Evolutionary conservation across 2,113 vertebrate genomes (phyloP), one percentile per base, ranked within the genome.

Genomic region (Calidris pygmaea): DNA sequence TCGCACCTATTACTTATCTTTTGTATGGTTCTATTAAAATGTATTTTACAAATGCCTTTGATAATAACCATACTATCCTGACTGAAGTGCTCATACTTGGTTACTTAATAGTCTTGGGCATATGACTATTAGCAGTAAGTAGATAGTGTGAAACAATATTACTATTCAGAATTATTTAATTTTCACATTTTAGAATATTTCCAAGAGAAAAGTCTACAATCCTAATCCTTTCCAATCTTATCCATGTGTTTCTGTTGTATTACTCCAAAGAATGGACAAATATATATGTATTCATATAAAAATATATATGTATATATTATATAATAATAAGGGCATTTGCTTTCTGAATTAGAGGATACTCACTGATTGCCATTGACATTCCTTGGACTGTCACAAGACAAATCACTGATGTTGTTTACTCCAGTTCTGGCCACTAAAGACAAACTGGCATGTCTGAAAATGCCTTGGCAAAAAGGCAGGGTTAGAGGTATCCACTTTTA

Each of bases 401-500:
- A 68, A 77, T 53, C 86, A 58, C 16, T 85, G 50, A 6, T 3
- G 62, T 29, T 94, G 82, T 93, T 95, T 90, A 78, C 67, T 86
- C 41, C n/a, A 59, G 22, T 55, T 76, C 47, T 89, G 89, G 53
- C 65, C 85, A 58, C 78, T 91, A 47, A 91, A 83, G 78, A 70
- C 85, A 82, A 92, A 82, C 2, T 53, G 63, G 66, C 37, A 72
- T 26, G 32, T 86, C 89, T 88, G 81, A 43, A 89, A 90, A 84
- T n/a, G 87, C 47, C 89, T 78, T 76, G 27, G 85, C 7, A 16
- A 89, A 83, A 87, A 90, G 56, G 39, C 80, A 79, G 37, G 66
- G 90, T 45, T 53, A 83, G 71, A 90, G 76, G 53, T 89, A 94
- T 55, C 90, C 27, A 12, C 89, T 95, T 90, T 90, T 66, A 39